Evolutionary conservation across 1,140 invertebrate species (phyloP), one percentile per base, ranked within the genome.

Genomic region (Elysia chlorotica): DNA sequence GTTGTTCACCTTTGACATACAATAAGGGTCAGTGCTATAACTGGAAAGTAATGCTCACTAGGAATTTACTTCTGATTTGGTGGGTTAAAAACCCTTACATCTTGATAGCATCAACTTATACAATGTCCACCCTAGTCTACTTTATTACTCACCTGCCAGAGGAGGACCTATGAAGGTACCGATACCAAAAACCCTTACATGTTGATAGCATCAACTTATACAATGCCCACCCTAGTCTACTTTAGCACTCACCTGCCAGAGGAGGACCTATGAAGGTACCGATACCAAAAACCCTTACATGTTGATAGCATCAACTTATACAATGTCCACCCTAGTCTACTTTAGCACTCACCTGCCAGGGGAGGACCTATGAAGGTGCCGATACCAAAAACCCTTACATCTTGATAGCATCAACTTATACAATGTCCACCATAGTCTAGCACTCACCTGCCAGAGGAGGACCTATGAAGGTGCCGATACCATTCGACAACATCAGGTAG

Each of bases 401-500:
- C 10, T 10, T 14, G 10, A 14, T 48, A 48, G n/a, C 10, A 48
- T 10, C 10, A 48, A 10, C n/a, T 10, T 48, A 14, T 48, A n/a
- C 41, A n/a, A 48, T n/a, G n/a, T n/a, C 41, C n/a, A 48, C 41
- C 10, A 48, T 48, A 59, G 0, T 35, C 10, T 59, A 19, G 38
- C 61, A 78, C 77, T 61, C 74, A 86, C 84, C 83, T 76, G 81
- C 82, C 1, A 83, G 6, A 14, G 80, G 78, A 33, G 84, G 84
- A 63, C 83, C 83, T 48, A 78, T 38, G 28, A 83, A 80, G 53
- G 74, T 67, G 31, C 84, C 84, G 30, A 84, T 38, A 25, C 84
- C 84, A 79, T 85, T 83, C 30, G 79, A 78, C 30, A 83, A 56
- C 81, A 86, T 83, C 3, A 84, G 69, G 56, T 83, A 83, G 2